Percentiles rank a stretch among this genome's conserved stretches.
These are phyloP conservation scores for Luscinia luscinia DNA, from an alignment of 2,797 vertebrate genomes.

Conservation along the genomic window DNA sequence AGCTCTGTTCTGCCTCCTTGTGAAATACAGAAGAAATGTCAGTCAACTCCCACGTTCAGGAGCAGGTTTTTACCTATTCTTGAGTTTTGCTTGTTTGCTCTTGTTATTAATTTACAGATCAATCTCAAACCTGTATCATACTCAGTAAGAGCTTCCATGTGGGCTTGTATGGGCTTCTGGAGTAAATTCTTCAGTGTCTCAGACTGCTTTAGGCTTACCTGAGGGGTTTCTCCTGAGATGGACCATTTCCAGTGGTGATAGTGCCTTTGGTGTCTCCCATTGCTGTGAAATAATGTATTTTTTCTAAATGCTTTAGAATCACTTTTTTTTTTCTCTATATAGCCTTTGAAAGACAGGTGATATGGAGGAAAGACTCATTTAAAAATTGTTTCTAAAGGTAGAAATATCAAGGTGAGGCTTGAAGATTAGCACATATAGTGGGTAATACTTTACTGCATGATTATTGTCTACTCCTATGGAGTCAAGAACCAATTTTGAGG, in stretches of 20 bases:
- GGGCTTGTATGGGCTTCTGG: neutral
- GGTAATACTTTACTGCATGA: neutral
- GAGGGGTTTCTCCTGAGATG: neutral
- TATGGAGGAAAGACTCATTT: neutral
- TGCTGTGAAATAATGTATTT: conserved; percentile 21
- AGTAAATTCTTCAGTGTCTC: neutral
- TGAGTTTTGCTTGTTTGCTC: neutral
- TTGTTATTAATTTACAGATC: neutral
- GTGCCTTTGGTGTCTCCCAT: neutral
- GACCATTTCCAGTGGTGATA: neutral
- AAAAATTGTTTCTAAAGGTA: neutral
- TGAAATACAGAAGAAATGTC: neutral
- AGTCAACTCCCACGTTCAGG: neutral
- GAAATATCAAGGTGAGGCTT: neutral
- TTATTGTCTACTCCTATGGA: neutral
- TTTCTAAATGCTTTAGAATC: neutral
- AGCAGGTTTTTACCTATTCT: neutral
- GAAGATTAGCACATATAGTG: neutral
- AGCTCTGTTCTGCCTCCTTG: neutral
- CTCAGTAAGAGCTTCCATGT: neutral
- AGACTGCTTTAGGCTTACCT: conserved; percentile 42
- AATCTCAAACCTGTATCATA: neutral
- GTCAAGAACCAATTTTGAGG: neutral
- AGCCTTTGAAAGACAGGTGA: neutral
- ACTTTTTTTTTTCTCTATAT: neutral